Percentiles rank a stretch among this genome's conserved stretches.
These are phyloP conservation scores for Leucophenga varia DNA, from an alignment of 1,140 invertebrate species.

Conservation along the genomic window DNA sequence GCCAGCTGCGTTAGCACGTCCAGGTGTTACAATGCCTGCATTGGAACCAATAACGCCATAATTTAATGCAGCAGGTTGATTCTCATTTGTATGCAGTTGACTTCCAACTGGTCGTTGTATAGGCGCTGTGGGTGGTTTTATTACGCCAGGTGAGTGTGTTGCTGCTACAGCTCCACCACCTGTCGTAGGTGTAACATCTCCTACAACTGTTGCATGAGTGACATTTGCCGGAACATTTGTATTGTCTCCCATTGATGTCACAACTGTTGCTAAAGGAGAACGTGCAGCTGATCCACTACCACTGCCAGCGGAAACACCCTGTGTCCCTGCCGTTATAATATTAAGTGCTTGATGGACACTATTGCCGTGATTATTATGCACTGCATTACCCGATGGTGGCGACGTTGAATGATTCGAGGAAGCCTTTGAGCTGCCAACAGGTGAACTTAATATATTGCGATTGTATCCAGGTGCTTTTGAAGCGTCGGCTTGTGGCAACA, in stretches of 20 bases:
- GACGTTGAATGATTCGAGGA: conserved; percentile 61
- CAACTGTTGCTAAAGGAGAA: conserved; percentile 26
- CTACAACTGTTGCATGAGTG: conserved; percentile 16
- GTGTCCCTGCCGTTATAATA: conserved; percentile 32
- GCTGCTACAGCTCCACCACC: conserved; percentile 22
- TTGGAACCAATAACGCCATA: conserved; percentile 40
- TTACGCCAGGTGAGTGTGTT: conserved; percentile 56
- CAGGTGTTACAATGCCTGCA: not conserved
- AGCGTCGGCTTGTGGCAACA: conserved; percentile 68
- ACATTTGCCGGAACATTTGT: no score
- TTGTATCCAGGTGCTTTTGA: conserved; percentile 82
- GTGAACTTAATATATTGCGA: conserved; percentile 69
- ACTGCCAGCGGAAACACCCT: conserved; percentile 14
- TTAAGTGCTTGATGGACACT: conserved; percentile 41
- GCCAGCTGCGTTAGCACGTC: not conserved
- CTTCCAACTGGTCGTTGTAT: conserved; percentile 29
- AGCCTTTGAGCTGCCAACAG: conserved; percentile 66
- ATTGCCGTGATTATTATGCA: conserved; percentile 18
- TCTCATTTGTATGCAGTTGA: conserved; percentile 25
- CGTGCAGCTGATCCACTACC: conserved; percentile 23
- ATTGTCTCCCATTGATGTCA: conserved; percentile 3
- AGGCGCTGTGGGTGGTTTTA: conserved; percentile 34
- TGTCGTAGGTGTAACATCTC: conserved; percentile 4
- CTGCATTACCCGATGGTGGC: conserved; percentile 51
- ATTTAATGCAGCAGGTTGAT: conserved; percentile 5